Base-by-base conservation (phyloP, 2,797 vertebrate genomes). In the Dicrostonyx torquatus region DNA sequence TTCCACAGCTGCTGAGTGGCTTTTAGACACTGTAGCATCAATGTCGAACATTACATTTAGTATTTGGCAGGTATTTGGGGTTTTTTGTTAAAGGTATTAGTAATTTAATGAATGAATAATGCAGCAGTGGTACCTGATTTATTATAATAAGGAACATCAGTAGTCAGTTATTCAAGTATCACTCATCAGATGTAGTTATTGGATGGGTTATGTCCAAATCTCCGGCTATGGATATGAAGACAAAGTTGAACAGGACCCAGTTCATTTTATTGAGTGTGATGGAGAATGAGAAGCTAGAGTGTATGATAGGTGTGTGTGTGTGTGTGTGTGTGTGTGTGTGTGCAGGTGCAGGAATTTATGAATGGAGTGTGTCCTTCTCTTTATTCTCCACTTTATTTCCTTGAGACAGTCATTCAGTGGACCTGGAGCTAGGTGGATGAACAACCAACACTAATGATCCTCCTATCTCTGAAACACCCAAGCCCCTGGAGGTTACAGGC, bases 101-200 rank as follows among this genome's bases (percentile, higher is more conserved):
- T 75, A 34, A 96, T 64, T 55, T 43, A 91, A 77, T 40, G 6
- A 86, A 48, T 83, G 55, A 93, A 88, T 37, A 88, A 84, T 70
- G 58, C 50, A 87, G 64, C 48, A 5, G 6, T 80, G 3, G 84
- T 87, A 20, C 58, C 53, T 87, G 68, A 72, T 76, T 88, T 64
- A 79, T 72, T 85, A 70, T 80, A 55, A 31, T 20, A 87, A 50
- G 48, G 34, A 88, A 89, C 34, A 80, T 31, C 64, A 50, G 37
- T 43, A 13, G 5, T 91, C 80, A 55, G 55, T 53, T 20, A 76
- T 43, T 68, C 26, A 60, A 15, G 70, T 50, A 26, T 72, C 26
- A 55, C 7, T 89, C 75, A 66, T 4, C 43, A 76, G 75, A 79
- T 29, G 3, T 92, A 68, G 62, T 9, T 83, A 48, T 5, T 79